phyloP scores from a whole-genome alignment of 2,888 invertebrate genomes.

The Rhamphomyia laevipes region DNA sequence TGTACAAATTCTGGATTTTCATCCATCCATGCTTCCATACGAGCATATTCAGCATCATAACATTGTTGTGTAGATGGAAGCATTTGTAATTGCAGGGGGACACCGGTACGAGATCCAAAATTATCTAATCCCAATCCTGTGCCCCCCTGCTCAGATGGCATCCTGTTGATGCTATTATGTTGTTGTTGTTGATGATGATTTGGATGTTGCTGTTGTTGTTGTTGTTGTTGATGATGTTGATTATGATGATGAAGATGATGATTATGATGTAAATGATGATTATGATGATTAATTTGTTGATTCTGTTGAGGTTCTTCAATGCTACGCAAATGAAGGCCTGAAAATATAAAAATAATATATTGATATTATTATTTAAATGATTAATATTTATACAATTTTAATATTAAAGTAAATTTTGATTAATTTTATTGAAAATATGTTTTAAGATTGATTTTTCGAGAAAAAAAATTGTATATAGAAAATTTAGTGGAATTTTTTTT shows the following conservation, averaged over 20 bases:
- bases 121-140: constrained; percentile 52
- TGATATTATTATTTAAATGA: too few relatives aligned
- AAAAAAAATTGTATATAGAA: too few relatives aligned
- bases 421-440: too few relatives aligned
- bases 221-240: neutral
- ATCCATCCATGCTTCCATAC: constrained; percentile 92
- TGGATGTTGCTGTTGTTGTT: neutral
- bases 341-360: constrained; percentile 23
- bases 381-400: too few relatives aligned
- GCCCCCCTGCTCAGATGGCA: constrained; percentile 52
- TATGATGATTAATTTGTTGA: neutral
- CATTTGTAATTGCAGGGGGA: constrained; percentile 34
- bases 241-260: neutral
- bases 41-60: constrained; percentile 77
- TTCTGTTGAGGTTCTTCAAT: constrained; percentile 60
- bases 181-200: neutral
- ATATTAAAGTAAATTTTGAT: too few relatives aligned
- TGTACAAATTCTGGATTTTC: constrained; percentile 93
- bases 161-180: constrained; percentile 36
- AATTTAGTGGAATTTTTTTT: too few relatives aligned
- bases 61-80: constrained; percentile 33
- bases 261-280: neutral
- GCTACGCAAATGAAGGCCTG: constrained; percentile 78
- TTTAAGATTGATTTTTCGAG: too few relatives aligned
- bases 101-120: constrained; percentile 39